Conservation (phyloP, 2,888 invertebrate genomes). For the Calliopum simillimum region DNA sequence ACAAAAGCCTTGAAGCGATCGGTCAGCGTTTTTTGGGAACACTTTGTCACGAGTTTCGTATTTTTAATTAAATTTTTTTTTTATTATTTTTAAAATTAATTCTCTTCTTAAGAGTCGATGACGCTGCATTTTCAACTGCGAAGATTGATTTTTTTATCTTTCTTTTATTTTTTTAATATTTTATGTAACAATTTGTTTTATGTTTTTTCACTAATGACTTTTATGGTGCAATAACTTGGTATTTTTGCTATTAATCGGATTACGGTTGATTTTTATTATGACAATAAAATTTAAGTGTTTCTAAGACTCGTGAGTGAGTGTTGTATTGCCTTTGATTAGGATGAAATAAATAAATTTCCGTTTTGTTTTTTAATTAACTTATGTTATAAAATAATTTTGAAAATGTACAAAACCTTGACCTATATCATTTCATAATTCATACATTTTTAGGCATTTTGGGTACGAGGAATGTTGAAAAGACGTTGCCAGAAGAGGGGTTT, state of each 20-base stretch:
- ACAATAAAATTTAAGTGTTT: too few relatives aligned
- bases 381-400: too few relatives aligned
- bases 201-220: constrained; percentile 1
- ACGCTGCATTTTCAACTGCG: constrained; percentile 4
- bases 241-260: not conserved
- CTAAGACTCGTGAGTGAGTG: not conserved
- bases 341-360: too few relatives aligned
- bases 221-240: not conserved
- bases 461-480: too few relatives aligned
- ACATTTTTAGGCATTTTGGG: too few relatives aligned
- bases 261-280: not conserved
- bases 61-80: constrained; percentile 4
- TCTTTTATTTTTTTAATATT: constrained; percentile 14
- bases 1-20: constrained; percentile 15
- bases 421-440: too few relatives aligned
- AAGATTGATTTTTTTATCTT: too few relatives aligned
- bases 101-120: constrained; percentile 3
- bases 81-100: constrained; percentile 19
- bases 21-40: not conserved
- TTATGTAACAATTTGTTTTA: constrained; percentile 16
- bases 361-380: too few relatives aligned
- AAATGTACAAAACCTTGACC: too few relatives aligned
- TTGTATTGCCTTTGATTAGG: not conserved
- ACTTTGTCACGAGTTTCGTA: not conserved
- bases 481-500: too few relatives aligned